Percentiles rank a stretch among this genome's conserved stretches.
Evolutionary conservation across 1,140 invertebrate species (phyloP).

Genomic region (Akabosia matsudoensis): DNA sequence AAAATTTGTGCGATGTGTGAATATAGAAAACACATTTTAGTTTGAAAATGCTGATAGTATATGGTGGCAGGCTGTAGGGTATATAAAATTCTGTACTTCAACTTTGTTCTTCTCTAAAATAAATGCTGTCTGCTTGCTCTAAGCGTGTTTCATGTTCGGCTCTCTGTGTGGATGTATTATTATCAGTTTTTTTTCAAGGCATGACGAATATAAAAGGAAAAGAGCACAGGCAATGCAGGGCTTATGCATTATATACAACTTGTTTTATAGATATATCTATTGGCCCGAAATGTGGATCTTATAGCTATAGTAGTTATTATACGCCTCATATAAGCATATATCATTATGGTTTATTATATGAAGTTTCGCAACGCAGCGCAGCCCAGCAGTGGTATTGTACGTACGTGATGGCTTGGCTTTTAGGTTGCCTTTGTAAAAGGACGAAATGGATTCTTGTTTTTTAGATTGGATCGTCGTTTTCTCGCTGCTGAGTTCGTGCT

Average conservation of each 20-base stretch:
- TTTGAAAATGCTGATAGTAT: not conserved
- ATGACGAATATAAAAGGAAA: conserved; percentile 21
- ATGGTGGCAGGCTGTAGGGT: conserved; percentile 6
- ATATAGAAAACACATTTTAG: not conserved
- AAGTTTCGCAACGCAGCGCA: not conserved
- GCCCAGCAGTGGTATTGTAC: not conserved
- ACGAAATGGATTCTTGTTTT: conserved; percentile 17
- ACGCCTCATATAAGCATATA: not conserved
- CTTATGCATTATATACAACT: not conserved
- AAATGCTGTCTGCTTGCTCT: not conserved
- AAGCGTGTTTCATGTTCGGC: not conserved
- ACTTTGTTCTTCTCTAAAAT: not conserved
- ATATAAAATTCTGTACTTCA: conserved; percentile 19
- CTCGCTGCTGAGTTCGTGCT: conserved; percentile 11
- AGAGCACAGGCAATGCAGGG: not conserved
- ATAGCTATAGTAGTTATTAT: conserved; percentile 2
- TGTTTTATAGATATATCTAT: not conserved
- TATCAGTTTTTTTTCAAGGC: conserved; percentile 22
- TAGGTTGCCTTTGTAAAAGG: conserved; percentile 19
- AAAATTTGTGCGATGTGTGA: not conserved
- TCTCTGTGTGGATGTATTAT: not conserved
- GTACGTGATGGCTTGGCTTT: conserved; percentile 14
- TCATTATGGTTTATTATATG: not conserved
- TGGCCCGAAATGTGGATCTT: not conserved
- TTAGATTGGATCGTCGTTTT: not conserved